Percentiles rank a stretch among this genome's conserved stretches.
Evolutionary conservation across 2,797 vertebrate genomes (phyloP).

Genomic region (Thunnus albacares): DNA sequence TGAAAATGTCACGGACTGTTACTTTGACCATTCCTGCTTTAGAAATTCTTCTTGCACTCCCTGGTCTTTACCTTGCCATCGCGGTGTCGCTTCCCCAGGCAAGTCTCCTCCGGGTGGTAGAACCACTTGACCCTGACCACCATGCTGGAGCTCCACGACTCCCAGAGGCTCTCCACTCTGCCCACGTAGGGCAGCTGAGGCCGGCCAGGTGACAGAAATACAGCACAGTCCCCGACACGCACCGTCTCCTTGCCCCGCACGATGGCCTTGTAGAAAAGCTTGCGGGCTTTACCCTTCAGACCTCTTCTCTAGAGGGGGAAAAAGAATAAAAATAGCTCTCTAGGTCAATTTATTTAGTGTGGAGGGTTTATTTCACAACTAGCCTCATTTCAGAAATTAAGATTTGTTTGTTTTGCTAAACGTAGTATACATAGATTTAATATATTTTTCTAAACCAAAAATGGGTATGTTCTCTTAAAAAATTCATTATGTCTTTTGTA

Average conservation of each 20-base stretch:
- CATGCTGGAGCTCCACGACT: slow-evolving; percentile 99
- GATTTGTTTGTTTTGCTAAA: slow-evolving; percentile 38
- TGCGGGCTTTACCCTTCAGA: slow-evolving; percentile 97
- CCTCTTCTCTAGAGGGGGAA: slow-evolving; percentile 90
- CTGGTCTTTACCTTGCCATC: slow-evolving; percentile 92
- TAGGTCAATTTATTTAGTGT: slow-evolving; percentile 41
- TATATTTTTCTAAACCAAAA: neutral
- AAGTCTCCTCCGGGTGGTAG: slow-evolving; percentile 98
- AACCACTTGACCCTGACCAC: slow-evolving; percentile 99
- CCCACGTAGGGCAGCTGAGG: slow-evolving; percentile 98
- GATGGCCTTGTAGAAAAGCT: slow-evolving; percentile 98
- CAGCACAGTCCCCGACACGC: slow-evolving; percentile 94
- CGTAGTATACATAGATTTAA: slow-evolving; percentile 20
- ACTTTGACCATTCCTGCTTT: slow-evolving; percentile 46
- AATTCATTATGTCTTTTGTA: too few relatives aligned
- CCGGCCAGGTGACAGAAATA: slow-evolving; percentile 96
- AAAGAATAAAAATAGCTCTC: slow-evolving; percentile 36
- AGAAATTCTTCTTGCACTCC: slow-evolving; percentile 39
- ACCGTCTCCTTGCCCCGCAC: slow-evolving; percentile 96
- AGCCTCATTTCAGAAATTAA: slow-evolving; percentile 23
- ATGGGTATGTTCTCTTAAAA: too few relatives aligned
- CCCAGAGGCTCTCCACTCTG: slow-evolving; percentile 98
- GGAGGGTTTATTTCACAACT: slow-evolving; percentile 28
- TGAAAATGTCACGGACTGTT: slow-evolving; percentile 49
- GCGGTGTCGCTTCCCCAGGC: slow-evolving; percentile 94